Evolutionary conservation across 2,797 vertebrate species (phyloP).

Genomic region (Parambassis ranga): DNA sequence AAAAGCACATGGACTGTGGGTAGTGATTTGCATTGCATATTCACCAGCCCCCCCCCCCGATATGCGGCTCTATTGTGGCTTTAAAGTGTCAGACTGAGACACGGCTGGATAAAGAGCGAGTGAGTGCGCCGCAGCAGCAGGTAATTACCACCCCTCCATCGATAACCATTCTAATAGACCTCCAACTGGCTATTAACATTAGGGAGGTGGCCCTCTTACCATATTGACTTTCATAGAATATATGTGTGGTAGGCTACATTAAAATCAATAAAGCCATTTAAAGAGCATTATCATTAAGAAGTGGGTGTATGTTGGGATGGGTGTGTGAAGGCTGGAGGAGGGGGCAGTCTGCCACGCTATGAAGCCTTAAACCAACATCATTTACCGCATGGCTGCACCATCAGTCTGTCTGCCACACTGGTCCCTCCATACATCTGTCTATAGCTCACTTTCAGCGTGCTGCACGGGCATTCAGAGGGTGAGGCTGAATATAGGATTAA

Average conservation of each 20-base stretch:
- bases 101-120: constrained; percentile 46
- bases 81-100: constrained; percentile 50
- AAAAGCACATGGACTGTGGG: not conserved
- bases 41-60: constrained; percentile 8
- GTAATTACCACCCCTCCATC: constrained; percentile 74
- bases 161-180: constrained; percentile 77
- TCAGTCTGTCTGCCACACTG: constrained; percentile 24
- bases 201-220: constrained; percentile 61
- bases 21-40: constrained; percentile 46
- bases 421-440: constrained; percentile 13
- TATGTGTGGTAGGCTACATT: constrained; percentile 70
- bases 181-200: constrained; percentile 72
- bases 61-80: constrained; percentile 27
- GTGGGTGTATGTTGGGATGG: constrained; percentile 59
- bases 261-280: constrained; percentile 80
- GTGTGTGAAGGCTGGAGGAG: constrained; percentile 38
- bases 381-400: constrained; percentile 71
- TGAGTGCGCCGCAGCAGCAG: constrained; percentile 32
- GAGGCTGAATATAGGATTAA: constrained; percentile 3
- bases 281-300: constrained; percentile 76
- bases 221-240: constrained; percentile 79
- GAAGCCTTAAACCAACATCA: constrained; percentile 76
- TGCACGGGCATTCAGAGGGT: constrained; percentile 2
- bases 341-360: constrained; percentile 38
- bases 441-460: constrained; percentile 3